phyloP scores from a whole-genome alignment of 2,888 invertebrate genomes.

The Microctonus aethiopoides region DNA sequence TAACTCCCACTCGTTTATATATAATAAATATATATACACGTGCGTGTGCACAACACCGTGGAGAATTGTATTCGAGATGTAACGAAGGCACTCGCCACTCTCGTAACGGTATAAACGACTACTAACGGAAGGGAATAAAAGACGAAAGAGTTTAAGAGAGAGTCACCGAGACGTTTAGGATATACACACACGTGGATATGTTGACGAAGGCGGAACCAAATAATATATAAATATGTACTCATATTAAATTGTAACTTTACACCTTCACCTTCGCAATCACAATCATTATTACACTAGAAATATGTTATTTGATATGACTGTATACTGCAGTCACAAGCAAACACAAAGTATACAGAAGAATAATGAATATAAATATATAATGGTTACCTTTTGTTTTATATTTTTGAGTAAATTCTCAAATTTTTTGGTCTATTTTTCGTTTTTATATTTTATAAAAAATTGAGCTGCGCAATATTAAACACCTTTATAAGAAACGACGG shows the following conservation, averaged over 20 bases:
- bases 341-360: neutral
- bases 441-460: too few species aligned
- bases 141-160: neutral
- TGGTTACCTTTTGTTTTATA: constrained; percentile 1
- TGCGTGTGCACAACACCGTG: constrained; percentile 39
- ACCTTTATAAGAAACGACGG: neutral
- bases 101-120: constrained; percentile 56
- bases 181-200: constrained; percentile 19
- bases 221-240: neutral
- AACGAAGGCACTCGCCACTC: constrained; percentile 46
- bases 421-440: too few species aligned
- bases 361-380: constrained; percentile 2
- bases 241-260: constrained; percentile 10
- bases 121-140: constrained; percentile 35
- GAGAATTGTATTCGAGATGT: constrained; percentile 48
- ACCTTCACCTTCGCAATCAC: neutral
- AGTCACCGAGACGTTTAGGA: constrained; percentile 1
- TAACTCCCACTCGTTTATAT: constrained; percentile 17
- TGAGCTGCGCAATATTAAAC: neutral
- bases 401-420: neutral
- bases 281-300: neutral
- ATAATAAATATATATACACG: constrained; percentile 12
- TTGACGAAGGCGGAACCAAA: neutral
- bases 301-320: neutral
- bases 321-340: too few species aligned